Evolutionary conservation across 2,888 invertebrate species (phyloP), one percentile per base, ranked within the genome.

Genomic region (Rhingia campestris): DNA sequence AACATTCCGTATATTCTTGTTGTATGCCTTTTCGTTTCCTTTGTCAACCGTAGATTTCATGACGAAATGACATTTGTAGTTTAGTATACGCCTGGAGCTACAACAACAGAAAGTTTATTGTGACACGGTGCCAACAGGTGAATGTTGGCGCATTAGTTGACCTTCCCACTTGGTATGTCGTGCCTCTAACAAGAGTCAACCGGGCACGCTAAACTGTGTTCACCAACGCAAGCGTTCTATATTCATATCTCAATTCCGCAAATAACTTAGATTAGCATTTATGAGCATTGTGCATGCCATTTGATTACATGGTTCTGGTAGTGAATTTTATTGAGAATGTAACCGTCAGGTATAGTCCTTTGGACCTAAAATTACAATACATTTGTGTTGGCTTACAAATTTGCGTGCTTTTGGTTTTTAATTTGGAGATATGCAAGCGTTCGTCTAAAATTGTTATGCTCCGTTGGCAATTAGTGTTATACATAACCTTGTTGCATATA

Each of bases 271-370:
- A 77, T 82, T 74, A 77, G 77, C 77, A 69, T 69, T 82, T 79
- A 77, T 82, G 82, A 77, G 82, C 67, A 58, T 39, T 79, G 69
- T 82, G 82, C 82, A 82, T 74, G 77, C 67, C 73, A 79, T 58
- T 63, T 74, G 43, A 64, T 74, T 73, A 73, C 61, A 76, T 76
- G 63, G 63, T 59, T 39, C 70, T 59, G 4, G 7, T 53, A 43
- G 72, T 63, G 45, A 53, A 47, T 53, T 61, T 72, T 45, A 53
- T 61, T 35, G 35, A 72, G 45, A 72, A 72, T 61, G 59, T 72
- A 59, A 67, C 67, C 43, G 43, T 56, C 6, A 22, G 53, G 43
- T 9, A 75, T 61, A 47, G 59, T 35, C 43, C 43, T 9, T 14
- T 69, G 12, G 64, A 43, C 39, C 7, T 12, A 12, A n/a, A 12